Percentiles rank a stretch among this genome's conserved stretches.
Conservation (phyloP, 1,140 invertebrate species). For the Heterodera carotae region DNA sequence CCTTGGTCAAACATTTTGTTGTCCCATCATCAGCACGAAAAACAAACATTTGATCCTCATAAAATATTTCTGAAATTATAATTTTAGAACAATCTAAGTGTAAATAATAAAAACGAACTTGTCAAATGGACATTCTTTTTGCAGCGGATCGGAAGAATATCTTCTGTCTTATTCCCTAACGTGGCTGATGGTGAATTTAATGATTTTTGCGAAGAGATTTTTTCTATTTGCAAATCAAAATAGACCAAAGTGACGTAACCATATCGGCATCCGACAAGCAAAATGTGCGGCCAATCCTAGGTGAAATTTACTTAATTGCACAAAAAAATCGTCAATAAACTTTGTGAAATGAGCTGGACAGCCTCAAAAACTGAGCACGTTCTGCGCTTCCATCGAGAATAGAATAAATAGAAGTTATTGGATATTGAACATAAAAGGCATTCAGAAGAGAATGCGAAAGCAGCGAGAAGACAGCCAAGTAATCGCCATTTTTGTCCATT, state of each 20-base stretch:
- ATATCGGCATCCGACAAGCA: slow-evolving; percentile 33
- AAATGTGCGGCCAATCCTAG: slow-evolving; percentile 36
- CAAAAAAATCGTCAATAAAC: background rate
- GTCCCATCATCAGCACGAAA: slow-evolving; percentile 36
- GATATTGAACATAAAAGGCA: slow-evolving; percentile 25
- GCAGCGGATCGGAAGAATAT: background rate
- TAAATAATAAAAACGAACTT: slow-evolving; percentile 1
- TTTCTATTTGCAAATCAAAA: slow-evolving; percentile 24
- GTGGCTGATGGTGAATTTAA: background rate
- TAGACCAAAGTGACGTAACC: slow-evolving; percentile 24
- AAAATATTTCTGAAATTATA: slow-evolving; percentile 33
- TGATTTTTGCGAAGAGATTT: background rate
- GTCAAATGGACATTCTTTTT: slow-evolving; percentile 27
- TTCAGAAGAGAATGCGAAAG: slow-evolving; percentile 18
- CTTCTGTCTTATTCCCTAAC: background rate
- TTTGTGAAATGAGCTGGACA: slow-evolving; percentile 9
- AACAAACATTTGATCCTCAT: slow-evolving; percentile 38
- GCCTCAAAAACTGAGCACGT: slow-evolving; percentile 3
- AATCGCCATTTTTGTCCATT: slow-evolving; percentile 28
- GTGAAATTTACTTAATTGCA: background rate
- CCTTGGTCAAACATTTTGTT: slow-evolving; percentile 22
- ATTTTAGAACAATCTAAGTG: background rate
- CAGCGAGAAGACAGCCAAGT: slow-evolving; percentile 36
- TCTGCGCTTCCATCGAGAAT: slow-evolving; percentile 31
- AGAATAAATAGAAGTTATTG: slow-evolving; percentile 26